Conservation (phyloP, 2,888 invertebrate species). For the Aquatica leii region DNA sequence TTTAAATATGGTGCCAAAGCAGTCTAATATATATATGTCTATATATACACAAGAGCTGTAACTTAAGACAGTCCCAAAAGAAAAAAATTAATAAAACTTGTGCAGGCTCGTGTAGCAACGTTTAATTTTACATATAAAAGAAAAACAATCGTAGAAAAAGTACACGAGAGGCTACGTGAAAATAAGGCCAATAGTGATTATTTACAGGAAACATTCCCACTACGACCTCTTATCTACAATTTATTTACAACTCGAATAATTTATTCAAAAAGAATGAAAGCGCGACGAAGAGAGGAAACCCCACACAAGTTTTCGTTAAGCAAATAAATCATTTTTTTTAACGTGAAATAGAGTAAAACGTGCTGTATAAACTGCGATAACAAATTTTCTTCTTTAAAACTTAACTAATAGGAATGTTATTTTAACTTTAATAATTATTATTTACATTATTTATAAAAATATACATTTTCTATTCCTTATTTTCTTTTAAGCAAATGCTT, state of each 20-base stretch:
- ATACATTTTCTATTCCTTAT: conserved; percentile 44
- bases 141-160: no score
- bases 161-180: no score
- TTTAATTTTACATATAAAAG: no score
- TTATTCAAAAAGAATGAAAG: not conserved
- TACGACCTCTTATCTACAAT: not conserved
- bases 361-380: conserved; percentile 24
- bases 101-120: conserved; percentile 10
- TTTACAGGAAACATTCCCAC: no score
- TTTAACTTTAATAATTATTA: conserved; percentile 45
- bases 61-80: no score
- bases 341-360: conserved; percentile 4
- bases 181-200: conserved; percentile 1
- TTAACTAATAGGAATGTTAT: conserved; percentile 52
- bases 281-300: not conserved
- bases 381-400: conserved; percentile 36
- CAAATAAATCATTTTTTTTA: not conserved
- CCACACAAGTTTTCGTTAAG: conserved; percentile 1
- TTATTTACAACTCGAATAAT: not conserved
- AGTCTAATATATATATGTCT: conserved; percentile 24
- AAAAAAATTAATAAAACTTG: conserved; percentile 34
- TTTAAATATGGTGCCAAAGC: conserved; percentile 35
- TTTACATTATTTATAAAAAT: conserved; percentile 57
- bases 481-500: not conserved
- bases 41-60: conserved; percentile 23